Base-by-base conservation (phyloP, 2,113 vertebrate species). In the Turdus rufiventris region DNA sequence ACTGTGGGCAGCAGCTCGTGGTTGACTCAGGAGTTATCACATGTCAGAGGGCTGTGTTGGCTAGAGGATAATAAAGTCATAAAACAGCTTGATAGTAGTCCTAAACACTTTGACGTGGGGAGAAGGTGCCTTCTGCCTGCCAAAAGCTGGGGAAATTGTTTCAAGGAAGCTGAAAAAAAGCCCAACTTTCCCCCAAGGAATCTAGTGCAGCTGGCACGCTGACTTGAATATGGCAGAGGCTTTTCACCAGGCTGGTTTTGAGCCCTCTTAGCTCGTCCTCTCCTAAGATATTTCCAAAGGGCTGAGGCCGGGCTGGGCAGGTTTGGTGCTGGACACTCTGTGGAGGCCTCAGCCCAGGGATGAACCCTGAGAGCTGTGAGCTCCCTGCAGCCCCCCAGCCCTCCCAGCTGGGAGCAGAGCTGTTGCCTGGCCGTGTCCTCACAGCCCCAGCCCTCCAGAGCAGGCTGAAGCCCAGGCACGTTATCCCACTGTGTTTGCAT, bases 11-110 rank as follows among this genome's bases (percentile, higher is more conserved):
- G 80, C 88, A 74, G 86, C 88, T 38, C 14, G 77, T n/a, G 89
- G 78, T 93, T 92, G 91, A 92, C 89, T 95, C 84, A 87, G 93
- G 89, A 95, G 89, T 89, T 94, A 91, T 85, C 94, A 82, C 87
- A 63, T 92, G 84, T 87, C 89, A 70, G 77, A 89, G 73, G 56
- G 76, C 65, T 87, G 48, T 18, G 58, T 57, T 93, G 89, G 78
- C 82, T 83, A 8, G 18, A 87, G 76, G 85, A n/a, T 36, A 82
- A 86, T 31, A 79, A 77, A 93, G 38, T 28, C 21, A 66, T 36
- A 60, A 68, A 65, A 71, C 51, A 58, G 77, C 53, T 67, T 48
- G 34, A 28, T 75, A 86, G 61, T 33, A 62, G 73, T 33, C 36
- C 3, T 38, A n/a, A 91, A 71, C n/a, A 6, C 84, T 58, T 58